Evolutionary conservation across 2,888 invertebrate species (phyloP).

Genomic region (Ormia ochracea): DNA sequence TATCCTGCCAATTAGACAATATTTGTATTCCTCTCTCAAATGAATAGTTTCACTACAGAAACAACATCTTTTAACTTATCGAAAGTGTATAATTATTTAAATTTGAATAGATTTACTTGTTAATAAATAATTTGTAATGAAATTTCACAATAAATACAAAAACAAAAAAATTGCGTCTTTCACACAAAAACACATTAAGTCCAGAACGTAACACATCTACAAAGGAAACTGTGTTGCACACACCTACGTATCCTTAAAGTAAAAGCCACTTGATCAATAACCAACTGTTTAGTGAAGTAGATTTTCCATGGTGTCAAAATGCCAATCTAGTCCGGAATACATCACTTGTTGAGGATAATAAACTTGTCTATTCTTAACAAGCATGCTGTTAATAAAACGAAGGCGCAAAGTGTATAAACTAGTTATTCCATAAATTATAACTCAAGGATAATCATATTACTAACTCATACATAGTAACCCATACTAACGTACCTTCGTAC

Average conservation of each 20-base stretch:
- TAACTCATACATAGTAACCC: not conserved
- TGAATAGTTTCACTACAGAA: too few relatives aligned
- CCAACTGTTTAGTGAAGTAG: slow-evolving; percentile 23
- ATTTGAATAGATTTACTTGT: too few relatives aligned
- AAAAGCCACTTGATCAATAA: slow-evolving; percentile 21
- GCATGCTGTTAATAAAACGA: not conserved
- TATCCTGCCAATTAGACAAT: too few relatives aligned
- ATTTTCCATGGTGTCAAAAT: slow-evolving; percentile 47
- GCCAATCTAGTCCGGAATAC: slow-evolving; percentile 21
- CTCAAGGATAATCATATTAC: slow-evolving; percentile 18
- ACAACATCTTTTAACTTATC: too few relatives aligned
- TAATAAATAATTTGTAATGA: too few relatives aligned
- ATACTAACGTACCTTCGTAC: slow-evolving; percentile 25
- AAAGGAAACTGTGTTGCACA: not conserved
- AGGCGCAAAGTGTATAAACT: slow-evolving; percentile 3
- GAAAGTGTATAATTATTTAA: too few relatives aligned
- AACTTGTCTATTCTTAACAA: not conserved
- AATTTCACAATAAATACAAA: too few relatives aligned
- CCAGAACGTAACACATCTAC: too few relatives aligned
- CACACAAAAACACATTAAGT: too few relatives aligned
- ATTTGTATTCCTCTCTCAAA: too few relatives aligned
- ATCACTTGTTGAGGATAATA: not conserved
- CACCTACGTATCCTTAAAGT: not conserved
- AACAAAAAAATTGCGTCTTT: too few relatives aligned
- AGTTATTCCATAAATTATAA: not conserved